Evolutionary conservation across 2,113 vertebrate species (phyloP).

Genomic region (Rynchops niger): DNA sequence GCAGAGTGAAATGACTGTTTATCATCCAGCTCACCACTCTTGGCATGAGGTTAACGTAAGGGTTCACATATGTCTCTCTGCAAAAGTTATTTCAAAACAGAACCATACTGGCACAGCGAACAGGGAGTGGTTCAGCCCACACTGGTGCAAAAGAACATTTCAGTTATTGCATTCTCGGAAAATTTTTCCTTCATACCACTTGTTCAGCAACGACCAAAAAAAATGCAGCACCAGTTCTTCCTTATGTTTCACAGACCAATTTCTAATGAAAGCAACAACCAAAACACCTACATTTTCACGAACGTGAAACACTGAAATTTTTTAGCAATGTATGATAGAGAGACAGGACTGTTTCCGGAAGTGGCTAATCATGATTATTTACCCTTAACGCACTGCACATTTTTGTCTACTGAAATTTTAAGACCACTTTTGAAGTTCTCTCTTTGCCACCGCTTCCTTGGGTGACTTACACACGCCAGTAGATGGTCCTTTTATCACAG

Average conservation of each 20-base stretch:
- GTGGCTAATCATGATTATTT: neutral
- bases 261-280: neutral
- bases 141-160: neutral
- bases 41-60: neutral
- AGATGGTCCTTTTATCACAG: neutral
- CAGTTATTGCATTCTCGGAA: neutral
- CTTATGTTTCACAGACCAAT: neutral
- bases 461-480: neutral
- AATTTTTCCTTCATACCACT: neutral
- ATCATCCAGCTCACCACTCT: neutral
- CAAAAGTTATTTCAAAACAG: neutral
- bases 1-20: neutral
- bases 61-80: neutral
- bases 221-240: neutral
- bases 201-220: accelerated
- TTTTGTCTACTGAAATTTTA: neutral
- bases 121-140: neutral
- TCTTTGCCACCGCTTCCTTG: neutral
- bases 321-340: neutral
- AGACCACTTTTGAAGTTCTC: neutral
- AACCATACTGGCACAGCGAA: neutral
- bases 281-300: neutral
- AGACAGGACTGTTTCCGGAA: neutral
- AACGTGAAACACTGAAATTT: neutral
- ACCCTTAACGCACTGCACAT: neutral